phyloP scores from a whole-genome alignment of 2,797 vertebrate genomes.

The Sparus aurata region DNA sequence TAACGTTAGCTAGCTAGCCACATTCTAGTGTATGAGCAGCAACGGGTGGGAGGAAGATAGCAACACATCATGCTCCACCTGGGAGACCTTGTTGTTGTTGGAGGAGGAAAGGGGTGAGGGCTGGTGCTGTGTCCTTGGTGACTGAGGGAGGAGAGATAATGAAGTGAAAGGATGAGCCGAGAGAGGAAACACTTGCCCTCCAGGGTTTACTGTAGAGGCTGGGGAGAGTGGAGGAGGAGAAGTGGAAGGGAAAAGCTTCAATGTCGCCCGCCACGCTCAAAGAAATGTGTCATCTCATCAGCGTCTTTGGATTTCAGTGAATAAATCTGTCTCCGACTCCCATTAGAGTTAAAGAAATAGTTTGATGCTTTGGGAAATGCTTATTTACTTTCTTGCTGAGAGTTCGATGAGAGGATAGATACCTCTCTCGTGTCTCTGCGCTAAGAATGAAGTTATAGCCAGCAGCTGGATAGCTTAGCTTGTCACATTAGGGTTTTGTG shows the following conservation, averaged over 20 bases:
- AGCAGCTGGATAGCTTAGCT: no score
- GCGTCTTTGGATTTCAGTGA: constrained; percentile 17
- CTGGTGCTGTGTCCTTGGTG: constrained; percentile 83
- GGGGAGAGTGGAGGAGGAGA: constrained; percentile 27
- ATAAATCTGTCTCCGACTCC: neutral
- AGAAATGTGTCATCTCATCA: constrained; percentile 28
- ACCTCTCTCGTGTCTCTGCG: neutral
- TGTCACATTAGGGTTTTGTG: no score
- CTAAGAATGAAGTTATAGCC: neutral
- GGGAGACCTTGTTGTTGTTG: constrained; percentile 82
- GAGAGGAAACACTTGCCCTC: constrained; percentile 76
- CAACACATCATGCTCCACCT: constrained; percentile 73
- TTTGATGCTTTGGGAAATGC: constrained; percentile 1
- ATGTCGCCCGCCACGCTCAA: constrained; percentile 41
- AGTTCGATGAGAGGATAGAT: no score
- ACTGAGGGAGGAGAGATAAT: constrained; percentile 80
- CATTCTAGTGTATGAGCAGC: no score
- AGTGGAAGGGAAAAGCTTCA: constrained; percentile 19
- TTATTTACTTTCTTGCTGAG: no score
- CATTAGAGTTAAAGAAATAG: neutral
- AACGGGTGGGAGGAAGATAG: constrained; percentile 58
- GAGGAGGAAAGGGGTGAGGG: constrained; percentile 67
- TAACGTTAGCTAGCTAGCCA: no score
- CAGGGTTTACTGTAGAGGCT: constrained; percentile 59
- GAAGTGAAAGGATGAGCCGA: constrained; percentile 78